These are phyloP conservation scores for Ranitomeya variabilis DNA, from an alignment of 2,113 vertebrate genomes.

Conservation along the genomic window DNA sequence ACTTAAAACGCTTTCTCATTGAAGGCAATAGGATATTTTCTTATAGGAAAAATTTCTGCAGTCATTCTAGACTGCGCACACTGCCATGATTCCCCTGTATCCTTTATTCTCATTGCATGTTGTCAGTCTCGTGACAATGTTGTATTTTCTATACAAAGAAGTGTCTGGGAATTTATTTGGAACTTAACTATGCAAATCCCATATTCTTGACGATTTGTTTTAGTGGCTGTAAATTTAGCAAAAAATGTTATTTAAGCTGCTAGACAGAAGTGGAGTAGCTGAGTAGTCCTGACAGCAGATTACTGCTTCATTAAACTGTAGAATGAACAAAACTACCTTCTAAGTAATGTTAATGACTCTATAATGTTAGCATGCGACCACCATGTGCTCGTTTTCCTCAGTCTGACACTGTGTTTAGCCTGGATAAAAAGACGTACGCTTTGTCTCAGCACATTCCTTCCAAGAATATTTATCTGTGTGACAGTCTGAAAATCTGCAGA, in stretches of 20 bases:
- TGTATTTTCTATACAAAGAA: too few relatives aligned
- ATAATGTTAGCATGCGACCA: conserved; percentile 1
- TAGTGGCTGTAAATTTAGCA: too few relatives aligned
- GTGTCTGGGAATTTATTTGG: too few relatives aligned
- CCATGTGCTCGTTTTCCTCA: neutral
- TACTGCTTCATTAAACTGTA: neutral
- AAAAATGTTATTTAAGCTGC: neutral
- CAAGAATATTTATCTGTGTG: conserved; percentile 67
- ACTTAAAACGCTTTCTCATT: too few relatives aligned
- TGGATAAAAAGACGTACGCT: conserved; percentile 56
- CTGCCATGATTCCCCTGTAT: too few relatives aligned
- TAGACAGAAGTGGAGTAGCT: neutral
- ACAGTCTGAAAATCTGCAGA: conserved; percentile 63
- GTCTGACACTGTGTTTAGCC: conserved; percentile 53
- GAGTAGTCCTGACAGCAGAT: neutral
- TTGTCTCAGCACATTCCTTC: conserved; percentile 72
- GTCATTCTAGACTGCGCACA: too few relatives aligned
- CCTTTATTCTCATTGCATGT: too few relatives aligned
- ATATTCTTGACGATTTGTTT: too few relatives aligned
- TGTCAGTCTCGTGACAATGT: too few relatives aligned
- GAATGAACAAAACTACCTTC: neutral
- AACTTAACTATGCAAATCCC: too few relatives aligned
- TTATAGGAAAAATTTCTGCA: too few relatives aligned
- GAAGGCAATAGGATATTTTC: too few relatives aligned
- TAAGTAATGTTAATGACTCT: neutral